These are phyloP conservation scores for Drosophila leonis DNA, from an alignment of 2,888 invertebrate species.

Conservation along the genomic window DNA sequence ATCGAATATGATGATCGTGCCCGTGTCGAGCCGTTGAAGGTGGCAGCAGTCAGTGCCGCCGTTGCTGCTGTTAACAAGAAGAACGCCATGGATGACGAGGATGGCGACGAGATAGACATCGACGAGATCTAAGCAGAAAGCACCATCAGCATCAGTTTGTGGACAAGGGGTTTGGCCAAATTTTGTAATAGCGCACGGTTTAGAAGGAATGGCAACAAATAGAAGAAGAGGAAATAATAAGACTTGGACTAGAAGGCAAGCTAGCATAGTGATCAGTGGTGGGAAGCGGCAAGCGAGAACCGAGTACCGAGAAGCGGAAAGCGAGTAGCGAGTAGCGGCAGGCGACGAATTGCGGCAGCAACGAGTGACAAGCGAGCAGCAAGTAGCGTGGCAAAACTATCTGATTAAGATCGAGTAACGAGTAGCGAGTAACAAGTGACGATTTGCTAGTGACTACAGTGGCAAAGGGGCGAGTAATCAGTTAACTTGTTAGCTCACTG, in stretches of 20 bases:
- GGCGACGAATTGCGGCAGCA: neutral
- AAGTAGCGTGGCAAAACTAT: neutral
- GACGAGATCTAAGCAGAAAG: constrained; percentile 92
- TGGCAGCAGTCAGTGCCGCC: constrained; percentile 86
- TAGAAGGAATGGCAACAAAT: neutral
- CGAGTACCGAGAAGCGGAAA: neutral
- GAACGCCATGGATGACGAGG: constrained; percentile 89
- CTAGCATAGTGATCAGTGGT: neutral
- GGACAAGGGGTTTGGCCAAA: constrained; percentile 22
- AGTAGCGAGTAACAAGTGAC: neutral
- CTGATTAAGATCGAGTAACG: neutral
- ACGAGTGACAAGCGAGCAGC: neutral
- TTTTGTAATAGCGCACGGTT: constrained; percentile 8
- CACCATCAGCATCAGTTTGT: constrained; percentile 7
- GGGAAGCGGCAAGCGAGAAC: too few species aligned
- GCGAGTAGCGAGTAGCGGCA: neutral
- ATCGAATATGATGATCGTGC: constrained; percentile 97
- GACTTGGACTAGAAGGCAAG: neutral
- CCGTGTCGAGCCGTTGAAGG: constrained; percentile 90
- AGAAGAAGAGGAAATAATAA: neutral
- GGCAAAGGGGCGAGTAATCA: neutral
- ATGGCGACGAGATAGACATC: constrained; percentile 94
- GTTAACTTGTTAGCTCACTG: neutral
- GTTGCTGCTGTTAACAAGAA: constrained; percentile 84
- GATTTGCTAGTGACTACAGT: neutral